Evolutionary conservation across 2,888 invertebrate species (phyloP).

Genomic region (Apotomis betuletana): DNA sequence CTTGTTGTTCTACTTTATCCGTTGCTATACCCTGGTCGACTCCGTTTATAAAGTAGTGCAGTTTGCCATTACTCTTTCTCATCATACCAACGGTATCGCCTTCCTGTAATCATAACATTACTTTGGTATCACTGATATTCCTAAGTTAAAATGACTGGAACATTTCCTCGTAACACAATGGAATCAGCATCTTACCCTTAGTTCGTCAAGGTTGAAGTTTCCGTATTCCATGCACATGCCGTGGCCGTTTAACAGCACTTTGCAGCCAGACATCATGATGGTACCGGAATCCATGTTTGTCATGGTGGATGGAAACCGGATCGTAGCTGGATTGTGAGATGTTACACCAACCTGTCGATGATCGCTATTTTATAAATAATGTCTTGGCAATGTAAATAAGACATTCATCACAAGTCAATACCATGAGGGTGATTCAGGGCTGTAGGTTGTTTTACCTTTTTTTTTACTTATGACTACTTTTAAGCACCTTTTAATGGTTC

Average conservation of each 20-base stretch:
- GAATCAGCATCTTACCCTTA: conserved; percentile 84
- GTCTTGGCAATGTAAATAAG: too few relatives aligned
- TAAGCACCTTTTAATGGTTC: too few relatives aligned
- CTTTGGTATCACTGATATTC: too few relatives aligned
- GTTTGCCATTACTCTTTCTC: conserved; percentile 90
- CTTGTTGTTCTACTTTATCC: conserved; percentile 89
- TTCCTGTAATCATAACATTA: conserved; percentile 80
- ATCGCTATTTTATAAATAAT: conserved; percentile 4
- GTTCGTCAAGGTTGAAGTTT: conserved; percentile 94
- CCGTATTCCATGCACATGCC: conserved; percentile 97
- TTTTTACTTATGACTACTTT: too few relatives aligned
- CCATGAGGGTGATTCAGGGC: too few relatives aligned
- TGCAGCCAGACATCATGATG: conserved; percentile 98
- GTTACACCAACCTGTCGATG: conserved; percentile 91
- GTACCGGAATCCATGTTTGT: conserved; percentile 97
- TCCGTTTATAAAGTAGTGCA: conserved; percentile 97
- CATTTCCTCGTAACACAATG: too few relatives aligned
- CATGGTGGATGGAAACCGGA: conserved; percentile 98
- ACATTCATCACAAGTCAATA: too few relatives aligned
- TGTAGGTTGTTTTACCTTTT: too few relatives aligned
- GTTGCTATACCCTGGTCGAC: conserved; percentile 96
- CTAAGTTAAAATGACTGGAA: not conserved
- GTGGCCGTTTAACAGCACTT: conserved; percentile 97
- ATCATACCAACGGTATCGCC: conserved; percentile 97
- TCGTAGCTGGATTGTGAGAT: conserved; percentile 93